A percentile compares a stretch with the other conserved stretches of the same genome.
Conservation (phyloP, 2,113 vertebrate genomes). For the Ptilonorhynchus violaceus region DNA sequence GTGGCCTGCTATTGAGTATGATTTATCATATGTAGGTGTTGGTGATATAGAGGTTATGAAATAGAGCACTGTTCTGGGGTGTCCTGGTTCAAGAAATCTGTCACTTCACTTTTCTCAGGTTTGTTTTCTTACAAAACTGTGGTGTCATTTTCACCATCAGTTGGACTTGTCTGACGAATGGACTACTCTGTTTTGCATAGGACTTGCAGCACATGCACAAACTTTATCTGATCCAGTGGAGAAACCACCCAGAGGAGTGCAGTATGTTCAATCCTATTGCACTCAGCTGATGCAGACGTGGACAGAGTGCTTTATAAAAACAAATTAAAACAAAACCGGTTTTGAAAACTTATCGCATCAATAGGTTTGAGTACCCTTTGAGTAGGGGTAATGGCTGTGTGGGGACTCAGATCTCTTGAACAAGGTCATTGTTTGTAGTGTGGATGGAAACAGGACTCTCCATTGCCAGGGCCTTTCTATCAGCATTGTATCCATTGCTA, state of each 20-base stretch:
- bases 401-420: not conserved
- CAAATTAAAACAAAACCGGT: not conserved
- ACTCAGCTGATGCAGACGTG: not conserved
- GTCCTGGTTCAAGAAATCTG: not conserved
- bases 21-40: not conserved
- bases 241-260: not conserved
- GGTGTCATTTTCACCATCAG: rapidly evolving
- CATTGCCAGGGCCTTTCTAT: not conserved
- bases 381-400: not conserved
- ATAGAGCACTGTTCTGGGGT: not conserved
- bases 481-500: not conserved
- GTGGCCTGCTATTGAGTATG: not conserved
- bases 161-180: not conserved
- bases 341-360: rapidly evolving
- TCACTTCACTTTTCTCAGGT: not conserved
- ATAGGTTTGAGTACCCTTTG: not conserved
- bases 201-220: not conserved
- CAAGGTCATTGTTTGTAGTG: not conserved
- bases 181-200: not conserved
- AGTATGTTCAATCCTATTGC: not conserved
- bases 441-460: not conserved
- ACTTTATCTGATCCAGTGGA: not conserved
- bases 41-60: not conserved
- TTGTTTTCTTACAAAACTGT: not conserved
- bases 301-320: not conserved